A percentile compares a stretch with the other conserved stretches of the same genome.
These are phyloP conservation scores for Eurytoma adleriae DNA, from an alignment of 2,888 invertebrate species.

Conservation along the genomic window DNA sequence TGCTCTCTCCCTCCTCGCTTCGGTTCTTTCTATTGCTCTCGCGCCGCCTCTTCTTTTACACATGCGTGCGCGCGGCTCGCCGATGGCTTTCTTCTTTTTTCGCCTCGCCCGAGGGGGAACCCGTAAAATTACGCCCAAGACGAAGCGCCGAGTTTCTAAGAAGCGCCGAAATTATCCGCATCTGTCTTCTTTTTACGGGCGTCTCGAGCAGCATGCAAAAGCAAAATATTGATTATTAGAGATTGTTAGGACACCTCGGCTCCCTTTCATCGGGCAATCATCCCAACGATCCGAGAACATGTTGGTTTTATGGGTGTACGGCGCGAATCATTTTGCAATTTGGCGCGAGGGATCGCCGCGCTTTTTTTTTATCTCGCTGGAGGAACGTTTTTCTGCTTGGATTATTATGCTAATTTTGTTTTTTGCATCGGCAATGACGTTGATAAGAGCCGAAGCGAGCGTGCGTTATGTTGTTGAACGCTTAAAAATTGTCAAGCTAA, in stretches of 20 bases:
- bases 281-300: slow-evolving; percentile 24
- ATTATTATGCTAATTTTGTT: no score
- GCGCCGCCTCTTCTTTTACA: slow-evolving; percentile 28
- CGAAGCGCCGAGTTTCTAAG: slow-evolving; percentile 42
- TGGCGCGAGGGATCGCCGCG: background rate
- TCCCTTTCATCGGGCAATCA: slow-evolving; percentile 37
- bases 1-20: background rate
- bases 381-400: no score
- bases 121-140: slow-evolving; percentile 46
- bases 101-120: slow-evolving; percentile 8
- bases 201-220: background rate
- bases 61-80: slow-evolving; percentile 13
- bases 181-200: slow-evolving; percentile 20
- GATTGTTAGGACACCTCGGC: slow-evolving; percentile 29
- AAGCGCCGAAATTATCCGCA: slow-evolving; percentile 45
- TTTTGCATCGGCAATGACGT: no score
- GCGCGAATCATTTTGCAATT: background rate
- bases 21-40: slow-evolving; percentile 31
- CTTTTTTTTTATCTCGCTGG: no score
- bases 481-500: no score
- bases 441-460: no score
- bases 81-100: slow-evolving; percentile 10
- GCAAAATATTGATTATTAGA: slow-evolving; percentile 54
- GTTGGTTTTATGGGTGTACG: slow-evolving; percentile 5
- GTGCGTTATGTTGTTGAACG: no score